Base-by-base conservation (phyloP, 2,113 vertebrate species). In the Tychaedon coryphoeus region DNA sequence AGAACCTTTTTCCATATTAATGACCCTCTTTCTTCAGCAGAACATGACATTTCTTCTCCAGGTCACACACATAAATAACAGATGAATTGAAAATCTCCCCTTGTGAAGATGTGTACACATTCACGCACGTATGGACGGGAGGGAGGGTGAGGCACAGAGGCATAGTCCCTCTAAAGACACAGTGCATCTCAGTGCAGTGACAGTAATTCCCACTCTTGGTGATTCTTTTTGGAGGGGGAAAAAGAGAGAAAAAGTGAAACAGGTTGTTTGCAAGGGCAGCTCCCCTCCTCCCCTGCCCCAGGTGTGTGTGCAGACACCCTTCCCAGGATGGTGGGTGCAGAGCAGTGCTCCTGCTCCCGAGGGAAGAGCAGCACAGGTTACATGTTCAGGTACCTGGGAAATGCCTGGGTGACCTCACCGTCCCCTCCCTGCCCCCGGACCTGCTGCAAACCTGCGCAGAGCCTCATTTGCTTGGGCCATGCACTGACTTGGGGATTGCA, bases 111-210 rank as follows among this genome's bases (percentile, higher is more conserved):
- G 22, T 29, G 47, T 43, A 65, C 38, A 4, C 61, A 45, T 19
- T 31, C 9, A 34, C 1, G 0, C 33, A 28, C 1, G 1, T 51
- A 57, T 1, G n/a, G 17, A 54, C 0, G 1, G 38, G 53, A 60
- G 28, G 47, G 58, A 75, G 54, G 26, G n/a, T 57, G 73, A 94
- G 72, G 53, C 43, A 75, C 45, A 40, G 69, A 81, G 31, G 72
- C 45, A 40, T 66, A 81, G 31, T 62, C 70, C 58, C 54, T 64
- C 62, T 16, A 66, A 33, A 42, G 51, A 75, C 18, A 19, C 1
- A 43, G 8, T 31, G 40, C 24, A 15, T 25, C 43, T 53, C 40
- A 26, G 33, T 6, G 29, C 66, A 19, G 10, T 25, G 24, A 14
- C 45, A 54, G 6, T 36, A 53, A 61, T 28, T 74, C 42, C 50